These are phyloP conservation scores for Epizoanthus illoricatus DNA, from an alignment of 92 coral and sea anemone species.

Conservation along the genomic window DNA sequence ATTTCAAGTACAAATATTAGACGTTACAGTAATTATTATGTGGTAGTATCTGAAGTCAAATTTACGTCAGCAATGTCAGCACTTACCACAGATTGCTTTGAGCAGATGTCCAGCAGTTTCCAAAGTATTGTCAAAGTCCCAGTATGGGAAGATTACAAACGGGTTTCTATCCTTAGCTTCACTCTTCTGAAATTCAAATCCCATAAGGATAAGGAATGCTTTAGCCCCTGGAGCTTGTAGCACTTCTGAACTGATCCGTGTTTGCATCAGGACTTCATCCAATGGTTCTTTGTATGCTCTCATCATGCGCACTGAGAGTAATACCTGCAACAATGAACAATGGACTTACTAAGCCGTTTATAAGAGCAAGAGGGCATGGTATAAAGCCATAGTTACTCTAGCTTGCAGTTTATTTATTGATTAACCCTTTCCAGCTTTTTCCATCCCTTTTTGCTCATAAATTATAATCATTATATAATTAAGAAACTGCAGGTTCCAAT, in stretches of 20 bases:
- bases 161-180: slow-evolving; percentile 73
- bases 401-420: too few species aligned
- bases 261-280: slow-evolving; percentile 71
- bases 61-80: too few species aligned
- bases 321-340: slow-evolving; percentile 20
- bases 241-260: slow-evolving; percentile 68
- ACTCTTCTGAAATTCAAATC: slow-evolving; percentile 74
- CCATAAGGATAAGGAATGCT: slow-evolving; percentile 60
- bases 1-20: too few species aligned
- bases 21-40: too few species aligned
- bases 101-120: slow-evolving; percentile 50
- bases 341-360: too few species aligned
- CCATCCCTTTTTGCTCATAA: too few species aligned
- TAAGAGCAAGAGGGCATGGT: too few species aligned
- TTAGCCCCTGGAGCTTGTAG: slow-evolving; percentile 60
- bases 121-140: slow-evolving; percentile 78
- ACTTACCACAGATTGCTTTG: slow-evolving; percentile 67
- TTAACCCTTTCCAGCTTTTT: too few species aligned
- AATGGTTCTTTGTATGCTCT: slow-evolving; percentile 59
- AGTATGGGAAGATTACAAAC: slow-evolving; percentile 78
- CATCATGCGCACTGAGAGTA: slow-evolving; percentile 71
- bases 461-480: too few species aligned
- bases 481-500: too few species aligned
- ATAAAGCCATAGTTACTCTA: too few species aligned
- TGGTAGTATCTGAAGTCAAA: too few species aligned